A percentile compares a stretch with the other conserved stretches of the same genome.
phyloP scores from a whole-genome alignment of 2,888 invertebrate species.

The Apotomis capreana region DNA sequence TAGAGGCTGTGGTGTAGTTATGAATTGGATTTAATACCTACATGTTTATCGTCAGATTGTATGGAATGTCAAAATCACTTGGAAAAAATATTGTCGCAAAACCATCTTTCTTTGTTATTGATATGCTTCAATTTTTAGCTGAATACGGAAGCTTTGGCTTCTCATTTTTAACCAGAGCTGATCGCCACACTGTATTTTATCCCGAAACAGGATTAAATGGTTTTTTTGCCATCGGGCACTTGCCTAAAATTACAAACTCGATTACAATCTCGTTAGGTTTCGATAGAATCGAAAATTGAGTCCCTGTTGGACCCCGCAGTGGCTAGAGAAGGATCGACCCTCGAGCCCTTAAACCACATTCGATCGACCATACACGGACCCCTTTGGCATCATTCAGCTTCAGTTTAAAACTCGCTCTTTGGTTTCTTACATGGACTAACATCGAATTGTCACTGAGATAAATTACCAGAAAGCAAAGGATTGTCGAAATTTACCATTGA shows the following conservation, averaged over 20 bases:
- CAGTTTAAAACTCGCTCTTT: constrained; percentile 26
- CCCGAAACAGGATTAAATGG: neutral
- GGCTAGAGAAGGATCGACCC: neutral
- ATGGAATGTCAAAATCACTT: neutral
- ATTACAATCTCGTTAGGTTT: neutral
- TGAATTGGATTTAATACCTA: no score
- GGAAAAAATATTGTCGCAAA: neutral
- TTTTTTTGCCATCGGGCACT: neutral
- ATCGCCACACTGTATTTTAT: neutral
- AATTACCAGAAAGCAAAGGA: neutral
- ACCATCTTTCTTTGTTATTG: no score
- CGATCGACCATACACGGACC: constrained; percentile 5
- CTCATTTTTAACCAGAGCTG: no score
- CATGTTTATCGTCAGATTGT: neutral
- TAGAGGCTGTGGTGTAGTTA: no score
- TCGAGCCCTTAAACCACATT: constrained; percentile 4
- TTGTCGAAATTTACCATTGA: no score
- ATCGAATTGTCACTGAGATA: neutral
- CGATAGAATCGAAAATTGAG: neutral
- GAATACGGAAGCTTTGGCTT: no score
- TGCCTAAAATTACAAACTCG: neutral
- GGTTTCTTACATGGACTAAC: constrained; percentile 19
- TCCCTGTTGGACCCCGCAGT: neutral
- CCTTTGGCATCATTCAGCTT: constrained; percentile 31
- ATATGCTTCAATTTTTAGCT: no score